These are phyloP conservation scores for Pristionchus mayeri DNA, from an alignment of 2,888 invertebrate species.

Conservation along the genomic window DNA sequence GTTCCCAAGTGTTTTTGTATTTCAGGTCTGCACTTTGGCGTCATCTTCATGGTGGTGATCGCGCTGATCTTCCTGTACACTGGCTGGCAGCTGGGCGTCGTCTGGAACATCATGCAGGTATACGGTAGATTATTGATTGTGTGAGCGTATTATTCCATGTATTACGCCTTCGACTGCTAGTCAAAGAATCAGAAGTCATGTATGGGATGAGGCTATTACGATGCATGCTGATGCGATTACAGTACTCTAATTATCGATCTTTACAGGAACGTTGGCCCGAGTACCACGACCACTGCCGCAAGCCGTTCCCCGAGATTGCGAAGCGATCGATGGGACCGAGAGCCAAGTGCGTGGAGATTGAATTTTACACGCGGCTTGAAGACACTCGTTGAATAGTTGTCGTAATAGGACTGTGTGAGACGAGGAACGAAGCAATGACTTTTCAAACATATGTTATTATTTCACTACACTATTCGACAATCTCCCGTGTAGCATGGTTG, in stretches of 20 bases:
- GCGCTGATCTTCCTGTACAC: slow-evolving; percentile 73
- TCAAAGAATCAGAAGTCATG: too few relatives aligned
- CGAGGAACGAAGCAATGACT: too few relatives aligned
- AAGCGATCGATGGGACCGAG: slow-evolving; percentile 68
- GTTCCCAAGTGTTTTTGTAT: background rate
- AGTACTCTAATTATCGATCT: background rate
- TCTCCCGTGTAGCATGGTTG: too few relatives aligned
- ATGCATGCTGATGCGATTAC: background rate
- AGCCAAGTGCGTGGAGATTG: slow-evolving; percentile 49
- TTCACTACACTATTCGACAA: too few relatives aligned
- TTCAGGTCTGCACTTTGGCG: slow-evolving; percentile 61
- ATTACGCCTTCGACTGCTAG: too few relatives aligned
- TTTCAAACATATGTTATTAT: too few relatives aligned
- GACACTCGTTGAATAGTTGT: too few relatives aligned
- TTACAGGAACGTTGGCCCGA: slow-evolving; percentile 62
- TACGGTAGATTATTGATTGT: slow-evolving; percentile 29
- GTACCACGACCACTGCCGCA: slow-evolving; percentile 67
- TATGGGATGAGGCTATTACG: too few relatives aligned
- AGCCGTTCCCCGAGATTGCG: slow-evolving; percentile 76
- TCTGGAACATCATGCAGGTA: slow-evolving; percentile 70
- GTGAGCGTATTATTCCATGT: background rate
- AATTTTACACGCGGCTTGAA: too few relatives aligned
- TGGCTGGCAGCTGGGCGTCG: slow-evolving; percentile 72
- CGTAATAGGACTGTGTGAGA: too few relatives aligned
- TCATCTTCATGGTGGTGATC: slow-evolving; percentile 65